Conservation (phyloP, 2,113 vertebrate genomes). For the Grallaria varia region DNA sequence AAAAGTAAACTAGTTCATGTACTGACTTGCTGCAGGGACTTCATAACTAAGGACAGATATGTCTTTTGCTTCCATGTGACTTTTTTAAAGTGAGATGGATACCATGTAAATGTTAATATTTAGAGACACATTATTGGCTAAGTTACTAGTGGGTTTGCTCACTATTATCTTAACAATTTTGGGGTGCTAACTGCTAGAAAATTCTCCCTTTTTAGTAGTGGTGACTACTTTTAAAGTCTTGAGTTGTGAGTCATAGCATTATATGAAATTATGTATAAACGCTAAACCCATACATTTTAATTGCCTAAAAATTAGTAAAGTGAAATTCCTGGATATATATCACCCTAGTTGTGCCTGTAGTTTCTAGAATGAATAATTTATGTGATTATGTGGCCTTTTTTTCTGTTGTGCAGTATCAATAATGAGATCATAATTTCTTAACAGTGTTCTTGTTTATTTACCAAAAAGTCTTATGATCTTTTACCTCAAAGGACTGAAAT, state of each 20-base stretch:
- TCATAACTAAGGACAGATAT: neutral
- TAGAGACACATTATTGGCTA: neutral
- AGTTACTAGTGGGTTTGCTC: neutral
- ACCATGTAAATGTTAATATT: neutral
- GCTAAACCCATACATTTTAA: neutral
- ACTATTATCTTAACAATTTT: neutral
- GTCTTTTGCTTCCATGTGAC: neutral
- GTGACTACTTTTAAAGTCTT: neutral
- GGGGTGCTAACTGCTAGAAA: neutral
- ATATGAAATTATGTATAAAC: neutral
- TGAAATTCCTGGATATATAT: neutral
- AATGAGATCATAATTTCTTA: slow-evolving; percentile 9
- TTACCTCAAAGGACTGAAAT: neutral
- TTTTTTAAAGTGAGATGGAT: neutral
- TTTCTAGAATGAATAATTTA: neutral
- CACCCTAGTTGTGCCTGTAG: neutral
- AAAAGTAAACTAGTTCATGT: neutral
- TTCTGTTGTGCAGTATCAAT: neutral
- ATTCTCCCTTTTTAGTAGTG: neutral
- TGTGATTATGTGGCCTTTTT: neutral
- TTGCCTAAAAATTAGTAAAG: neutral
- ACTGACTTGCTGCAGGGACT: neutral
- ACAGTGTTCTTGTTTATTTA: neutral
- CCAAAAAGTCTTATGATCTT: neutral
- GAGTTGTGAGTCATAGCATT: neutral